Base-by-base conservation (phyloP, 2,888 invertebrate genomes). In the Dicycla oo region DNA sequence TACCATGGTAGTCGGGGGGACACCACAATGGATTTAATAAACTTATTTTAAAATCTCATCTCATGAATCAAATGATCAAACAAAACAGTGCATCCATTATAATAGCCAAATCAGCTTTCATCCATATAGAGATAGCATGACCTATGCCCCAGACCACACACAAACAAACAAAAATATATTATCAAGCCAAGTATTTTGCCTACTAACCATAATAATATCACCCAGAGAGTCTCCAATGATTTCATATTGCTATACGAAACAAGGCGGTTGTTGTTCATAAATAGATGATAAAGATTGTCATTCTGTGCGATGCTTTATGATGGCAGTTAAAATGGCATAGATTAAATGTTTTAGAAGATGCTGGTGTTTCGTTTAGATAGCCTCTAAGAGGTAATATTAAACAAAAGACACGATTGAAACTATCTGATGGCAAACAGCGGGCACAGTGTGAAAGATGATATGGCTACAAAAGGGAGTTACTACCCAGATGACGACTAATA, bases 201-300 rank as follows among this genome's bases (percentile, higher is more conserved):
- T 45, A 62, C 54, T 34, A 64, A 53, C 43, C 47, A 64, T 71
- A 51, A 45, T 45, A 64, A 61, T 58, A 69, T 51, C 10, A 56
- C 47, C 23, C 23, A 54, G 47, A 58, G 15, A 58, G 51, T 69
- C 66, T 69, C 26, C 61, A 70, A 75, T 75, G 58, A 78, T 60
- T 47, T 63, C 43, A 70, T 58, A 58, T 56, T 58, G 69, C 13
- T 56, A 69, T 43, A 18, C 23, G 26, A 61, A 68, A 71, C 69
- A 73, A 58, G 51, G 49, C 51, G 30, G 8, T 30, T 23, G 30
- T 60, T 69, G 60, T 75, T 61, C 75, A 51, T n/a, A 58, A 69
- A 65, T 66, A 66, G 57, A 75, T 71, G 69, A 68, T 81, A 78
- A 71, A 74, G 75, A 75, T 81, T 78, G 81, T 78, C 68, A 78